Conservation (phyloP, 30 jellyfish, hydroid and myxozoan species). For the Aurelia sp. region DNA sequence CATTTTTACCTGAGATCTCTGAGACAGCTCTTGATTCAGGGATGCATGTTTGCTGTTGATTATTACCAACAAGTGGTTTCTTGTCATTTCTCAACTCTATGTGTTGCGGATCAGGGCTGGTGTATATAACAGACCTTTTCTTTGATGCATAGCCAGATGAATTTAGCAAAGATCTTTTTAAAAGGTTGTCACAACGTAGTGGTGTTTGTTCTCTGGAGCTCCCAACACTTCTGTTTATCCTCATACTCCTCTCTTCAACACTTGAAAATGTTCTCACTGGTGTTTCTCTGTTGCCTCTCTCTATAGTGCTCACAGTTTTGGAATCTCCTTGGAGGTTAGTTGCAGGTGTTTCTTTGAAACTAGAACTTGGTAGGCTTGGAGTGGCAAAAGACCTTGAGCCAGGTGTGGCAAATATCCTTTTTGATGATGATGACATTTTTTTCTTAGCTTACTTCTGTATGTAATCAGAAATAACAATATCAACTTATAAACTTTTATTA, state of each 20-base stretch:
- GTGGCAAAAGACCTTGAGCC: conserved; percentile 56
- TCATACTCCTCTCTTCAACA: not conserved
- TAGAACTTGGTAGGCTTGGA: not conserved
- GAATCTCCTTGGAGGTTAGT: not conserved
- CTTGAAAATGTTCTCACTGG: not conserved
- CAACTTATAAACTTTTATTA: too few species aligned
- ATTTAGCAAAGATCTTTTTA: conserved; percentile 13
- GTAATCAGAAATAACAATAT: not conserved
- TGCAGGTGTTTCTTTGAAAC: not conserved
- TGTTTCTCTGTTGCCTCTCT: not conserved
- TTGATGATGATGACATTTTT: conserved; percentile 26
- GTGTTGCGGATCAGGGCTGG: conserved; percentile 34
- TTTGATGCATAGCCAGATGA: conserved; percentile 12
- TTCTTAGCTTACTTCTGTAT: not conserved
- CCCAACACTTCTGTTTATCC: too few species aligned
- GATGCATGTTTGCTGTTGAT: not conserved
- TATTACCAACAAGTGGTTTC: not conserved
- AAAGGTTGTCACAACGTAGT: not conserved
- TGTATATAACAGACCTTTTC: conserved; percentile 40
- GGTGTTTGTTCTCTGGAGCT: conserved; percentile 14
- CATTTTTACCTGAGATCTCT: too few species aligned
- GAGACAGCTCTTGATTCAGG: not conserved
- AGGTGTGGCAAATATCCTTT: conserved; percentile 49
- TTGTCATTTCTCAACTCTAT: not conserved
- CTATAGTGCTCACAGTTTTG: not conserved